Base-by-base conservation (phyloP, 2,888 invertebrate genomes). In the Frankliniella fusca region DNA sequence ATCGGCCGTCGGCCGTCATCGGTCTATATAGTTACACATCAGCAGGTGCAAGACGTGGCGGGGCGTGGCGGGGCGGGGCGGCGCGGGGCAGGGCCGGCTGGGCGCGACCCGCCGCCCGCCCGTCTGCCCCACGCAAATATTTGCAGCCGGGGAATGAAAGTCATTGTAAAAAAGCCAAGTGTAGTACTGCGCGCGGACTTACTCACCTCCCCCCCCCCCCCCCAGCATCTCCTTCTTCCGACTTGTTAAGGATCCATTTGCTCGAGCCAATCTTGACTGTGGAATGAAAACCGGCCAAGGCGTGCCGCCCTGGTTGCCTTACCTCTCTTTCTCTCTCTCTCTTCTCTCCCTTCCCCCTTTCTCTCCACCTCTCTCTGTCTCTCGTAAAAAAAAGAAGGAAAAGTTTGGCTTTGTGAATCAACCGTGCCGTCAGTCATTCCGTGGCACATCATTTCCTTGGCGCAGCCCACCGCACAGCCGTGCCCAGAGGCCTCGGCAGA, bases 161-260 rank as follows among this genome's bases (percentile, higher is more conserved):
- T 76, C 70, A 76, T 76, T 76, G 70, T 76, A 76, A 76, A 27
- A 12, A 27, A 27, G 70, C 70, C 70, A 76, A 76, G 70, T 76
- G 70, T 27, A 11, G 23, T 12, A 76, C 23, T 76, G 23, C 70
- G 23, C 23, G 27, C 1, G 7, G 5, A 5, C 7, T 12, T 8
- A 27, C 9, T 23, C 7, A 9, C 23, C 11, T 9, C n/a, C 20
- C 61, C 15, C 61, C 15, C 15, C 61, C 61, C 61, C 61, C 61
- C n/a, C 15, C 61, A 11, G 15, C 18, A 3, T 10, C 54, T 9
- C 12, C 12, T 18, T 2, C 54, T 15, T 15, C 54, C 18, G 54
- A 12, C 54, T 12, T 15, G 54, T 18, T 54, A 18, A 9, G 18
- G 38, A 38, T 38, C 38, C 38, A 3, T 38, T 38, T 38, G 38